These are phyloP conservation scores for Antheraea yamamai DNA, from an alignment of 2,888 invertebrate species.

Conservation along the genomic window DNA sequence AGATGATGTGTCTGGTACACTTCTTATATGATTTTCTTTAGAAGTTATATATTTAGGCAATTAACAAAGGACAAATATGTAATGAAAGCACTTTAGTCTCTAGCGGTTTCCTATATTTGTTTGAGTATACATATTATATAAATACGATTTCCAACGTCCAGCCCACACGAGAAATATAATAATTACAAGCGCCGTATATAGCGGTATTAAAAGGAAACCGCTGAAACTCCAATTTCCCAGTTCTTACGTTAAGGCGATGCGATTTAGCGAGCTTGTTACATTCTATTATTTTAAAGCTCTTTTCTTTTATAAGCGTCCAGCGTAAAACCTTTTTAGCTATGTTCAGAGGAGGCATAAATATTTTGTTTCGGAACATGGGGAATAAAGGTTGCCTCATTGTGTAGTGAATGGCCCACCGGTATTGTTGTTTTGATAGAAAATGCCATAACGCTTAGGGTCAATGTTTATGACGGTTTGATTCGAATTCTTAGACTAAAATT, in stretches of 20 bases:
- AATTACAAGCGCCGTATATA: conserved; percentile 30
- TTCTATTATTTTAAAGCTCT: conserved; percentile 60
- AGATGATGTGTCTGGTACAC: background rate
- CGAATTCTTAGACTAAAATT: background rate
- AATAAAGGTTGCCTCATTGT: conserved; percentile 13
- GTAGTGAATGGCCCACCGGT: background rate
- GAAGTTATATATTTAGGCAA: background rate
- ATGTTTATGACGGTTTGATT: background rate
- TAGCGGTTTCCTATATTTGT: background rate
- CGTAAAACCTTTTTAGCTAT: conserved; percentile 28
- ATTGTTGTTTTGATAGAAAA: conserved; percentile 5
- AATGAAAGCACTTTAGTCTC: background rate
- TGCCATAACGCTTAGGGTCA: conserved; percentile 5
- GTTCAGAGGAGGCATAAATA: conserved; percentile 9
- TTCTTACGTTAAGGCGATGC: conserved; percentile 62
- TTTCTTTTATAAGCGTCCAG: conserved; percentile 35
- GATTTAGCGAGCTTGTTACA: conserved; percentile 56
- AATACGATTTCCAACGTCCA: background rate
- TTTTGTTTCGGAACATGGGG: conserved; percentile 8
- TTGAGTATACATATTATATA: background rate
- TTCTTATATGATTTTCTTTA: background rate
- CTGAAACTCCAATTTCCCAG: conserved; percentile 64
- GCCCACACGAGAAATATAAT: conserved; percentile 30
- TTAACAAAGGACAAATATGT: background rate
- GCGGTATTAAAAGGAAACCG: conserved; percentile 24